Evolutionary conservation across 2,113 vertebrate species (phyloP), one percentile per base, ranked within the genome.

Genomic region (Rousettus leschenaultii): DNA sequence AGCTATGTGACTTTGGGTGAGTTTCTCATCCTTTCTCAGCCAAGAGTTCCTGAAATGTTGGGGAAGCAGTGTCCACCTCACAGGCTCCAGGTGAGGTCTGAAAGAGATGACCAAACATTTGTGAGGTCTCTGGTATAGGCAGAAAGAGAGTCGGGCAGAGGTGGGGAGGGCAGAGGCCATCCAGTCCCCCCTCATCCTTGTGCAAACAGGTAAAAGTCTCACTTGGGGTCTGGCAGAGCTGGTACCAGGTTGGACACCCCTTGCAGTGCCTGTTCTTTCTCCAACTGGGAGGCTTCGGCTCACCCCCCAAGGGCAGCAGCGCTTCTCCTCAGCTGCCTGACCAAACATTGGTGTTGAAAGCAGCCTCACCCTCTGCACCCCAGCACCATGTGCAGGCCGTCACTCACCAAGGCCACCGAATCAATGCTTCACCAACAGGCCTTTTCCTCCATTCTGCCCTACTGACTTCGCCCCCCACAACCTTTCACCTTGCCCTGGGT

Each of bases 1-100:
- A 19, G n/a, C 84, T 94, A 18, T 90, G 92, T 45, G 75, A 74
- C 28, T 51, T 75, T 38, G 28, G 86, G 48, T 1, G 3, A 87
- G 19, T 59, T 15, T 82, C 38, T 80, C n/a, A 59, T 14, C n/a
- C 18, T 91, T 30, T 84, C 35, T 94, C n/a, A 87, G 59, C 45
- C 35, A 82, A 61, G 65, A 53, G 71, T 75, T 91, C 35, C 74
- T 68, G 83, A 91, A 77, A 91, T 26, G 18, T n/a, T 80, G 30
- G 57, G 61, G 77, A 93, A 80, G 30, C 38, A 30, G 16, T 53
- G 30, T 6, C 11, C 24, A 33, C 13, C 38, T 89, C 30, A 9
- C 4, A 74, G 43, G 40, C 33, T 87, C 26, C 26, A 68, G 24
- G 24, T 43, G 61, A 24, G 78, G 22, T 38, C 10, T 61, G 73